These are phyloP conservation scores for Molossus alvarezi DNA, from an alignment of 2,797 vertebrate genomes.

Conservation along the genomic window DNA sequence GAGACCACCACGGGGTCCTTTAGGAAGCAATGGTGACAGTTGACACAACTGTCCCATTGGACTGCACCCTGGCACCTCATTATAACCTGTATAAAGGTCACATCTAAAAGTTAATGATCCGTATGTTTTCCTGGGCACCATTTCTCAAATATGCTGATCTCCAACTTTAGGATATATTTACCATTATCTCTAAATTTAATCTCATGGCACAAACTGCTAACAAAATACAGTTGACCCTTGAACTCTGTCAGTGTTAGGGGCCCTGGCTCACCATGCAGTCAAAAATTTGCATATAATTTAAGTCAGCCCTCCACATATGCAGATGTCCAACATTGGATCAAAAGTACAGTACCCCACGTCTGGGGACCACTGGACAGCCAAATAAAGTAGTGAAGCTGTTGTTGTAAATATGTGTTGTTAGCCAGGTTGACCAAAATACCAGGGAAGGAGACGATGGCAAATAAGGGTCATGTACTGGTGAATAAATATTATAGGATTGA, in stretches of 20 bases:
- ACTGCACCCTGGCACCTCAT: neutral
- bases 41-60: neutral
- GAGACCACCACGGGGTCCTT: neutral
- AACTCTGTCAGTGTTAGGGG: neutral
- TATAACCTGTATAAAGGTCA: conserved; percentile 61
- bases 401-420: conserved; percentile 59
- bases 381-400: neutral
- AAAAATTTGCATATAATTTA: neutral
- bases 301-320: neutral
- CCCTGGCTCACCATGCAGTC: neutral
- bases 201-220: neutral
- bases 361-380: conserved; percentile 43
- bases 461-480: neutral
- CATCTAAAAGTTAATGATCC: conserved; percentile 24
- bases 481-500: neutral
- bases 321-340: neutral
- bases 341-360: conserved; percentile 50
- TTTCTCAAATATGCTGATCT: conserved; percentile 26
- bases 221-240: neutral
- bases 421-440: neutral
- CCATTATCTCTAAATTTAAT: conserved; percentile 9
- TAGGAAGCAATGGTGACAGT: neutral
- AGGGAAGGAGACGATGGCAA: neutral
- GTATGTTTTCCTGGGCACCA: conserved; percentile 39
- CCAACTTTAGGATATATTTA: conserved; percentile 16